Evolutionary conservation across 2,797 vertebrate species (phyloP).

Genomic region (Oceanodroma leucorhoa): DNA sequence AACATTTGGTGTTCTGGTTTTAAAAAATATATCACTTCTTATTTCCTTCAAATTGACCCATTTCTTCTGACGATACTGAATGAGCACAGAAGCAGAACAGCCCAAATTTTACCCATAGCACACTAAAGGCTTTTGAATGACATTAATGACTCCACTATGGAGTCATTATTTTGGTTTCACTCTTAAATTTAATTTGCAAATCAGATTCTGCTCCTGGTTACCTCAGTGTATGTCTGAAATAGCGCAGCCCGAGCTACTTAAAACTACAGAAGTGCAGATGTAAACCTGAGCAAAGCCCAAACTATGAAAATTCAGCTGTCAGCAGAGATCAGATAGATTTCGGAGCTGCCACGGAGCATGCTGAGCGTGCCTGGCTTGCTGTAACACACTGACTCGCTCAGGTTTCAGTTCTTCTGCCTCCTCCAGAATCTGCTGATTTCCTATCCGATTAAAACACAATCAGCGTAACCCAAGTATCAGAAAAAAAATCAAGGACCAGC

Average conservation of each 20-base stretch:
- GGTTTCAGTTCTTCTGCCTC: not conserved
- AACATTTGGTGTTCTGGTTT: not conserved
- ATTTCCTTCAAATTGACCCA: not conserved
- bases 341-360: accelerated
- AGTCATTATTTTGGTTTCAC: not conserved
- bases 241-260: accelerated
- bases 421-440: not conserved
- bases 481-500: not conserved
- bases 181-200: not conserved
- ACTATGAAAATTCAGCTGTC: not conserved
- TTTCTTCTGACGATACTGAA: not conserved
- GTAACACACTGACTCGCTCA: not conserved
- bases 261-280: not conserved
- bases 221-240: not conserved
- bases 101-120: not conserved
- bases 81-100: not conserved
- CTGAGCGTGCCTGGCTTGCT: not conserved
- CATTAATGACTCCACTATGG: not conserved
- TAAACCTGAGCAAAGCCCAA: not conserved
- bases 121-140: not conserved
- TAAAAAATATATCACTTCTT: not conserved
- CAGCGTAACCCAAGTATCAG: not conserved
- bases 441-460: not conserved
- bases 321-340: not conserved
- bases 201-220: not conserved